Evolutionary conservation across 2,113 vertebrate species (phyloP), one percentile per base, ranked within the genome.

Genomic region (Perccottus glenii): DNA sequence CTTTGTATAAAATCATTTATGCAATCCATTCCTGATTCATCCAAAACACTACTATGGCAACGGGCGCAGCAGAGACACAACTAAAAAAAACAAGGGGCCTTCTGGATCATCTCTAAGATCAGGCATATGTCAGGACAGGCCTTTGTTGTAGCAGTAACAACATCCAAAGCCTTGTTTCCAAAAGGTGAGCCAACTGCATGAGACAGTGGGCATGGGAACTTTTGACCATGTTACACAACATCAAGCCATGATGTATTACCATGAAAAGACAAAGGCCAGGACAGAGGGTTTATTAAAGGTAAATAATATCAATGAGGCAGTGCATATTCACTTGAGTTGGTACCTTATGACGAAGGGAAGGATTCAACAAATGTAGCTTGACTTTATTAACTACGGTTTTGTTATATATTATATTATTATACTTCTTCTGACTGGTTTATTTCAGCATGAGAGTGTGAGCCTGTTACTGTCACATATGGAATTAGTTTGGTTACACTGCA

Each of bases 51-150:
- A 68, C 73, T 70, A 79, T 86, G 74, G 74, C 80, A 85, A 86
- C 83, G 0, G 14, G 62, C 2, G 3, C 44, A 14, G 35, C 33
- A 44, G 19, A 14, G 48, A 67, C 70, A 15, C 56, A 66, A 19
- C 56, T 56, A 75, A 60, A 50, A n/a, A 52, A 77, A 65, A 64
- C n/a, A 45, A 15, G 35, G 61, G 75, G 76, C 59, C 82, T 65
- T 85, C 86, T 90, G 88, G 85, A 81, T 82, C 65, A 12, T 85
- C 36, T 90, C 88, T 68, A 11, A 63, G 57, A 72, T 51, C 15
- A 50, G 47, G 16, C 19, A 32, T 55, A 73, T 15, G 60, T 79
- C 82, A 86, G 36, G 19, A 66, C 60, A 48, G 15, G 16, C 40
- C 58, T 71, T 70, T 77, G 70, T 67, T 72, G 50, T 69, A 38